Evolutionary conservation across 1,140 invertebrate genomes (phyloP).

Genomic region (Thaumatotibia leucotreta): DNA sequence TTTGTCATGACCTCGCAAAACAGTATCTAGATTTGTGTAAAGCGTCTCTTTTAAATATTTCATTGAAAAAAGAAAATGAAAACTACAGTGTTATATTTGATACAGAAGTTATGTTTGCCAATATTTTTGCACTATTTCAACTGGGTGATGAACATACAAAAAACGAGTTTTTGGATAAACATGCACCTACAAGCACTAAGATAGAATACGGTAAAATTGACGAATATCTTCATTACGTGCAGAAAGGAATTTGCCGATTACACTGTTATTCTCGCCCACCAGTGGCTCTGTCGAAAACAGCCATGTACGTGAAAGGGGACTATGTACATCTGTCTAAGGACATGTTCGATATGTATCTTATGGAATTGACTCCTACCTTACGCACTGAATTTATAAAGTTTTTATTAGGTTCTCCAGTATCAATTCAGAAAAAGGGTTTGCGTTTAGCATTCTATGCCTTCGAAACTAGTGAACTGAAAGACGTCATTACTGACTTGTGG

Average conservation of each 20-base stretch:
- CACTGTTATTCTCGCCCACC: slow-evolving; percentile 46
- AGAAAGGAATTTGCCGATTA: slow-evolving; percentile 43
- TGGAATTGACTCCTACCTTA: slow-evolving; percentile 31
- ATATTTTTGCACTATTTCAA: slow-evolving; percentile 40
- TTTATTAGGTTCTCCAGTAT: slow-evolving; percentile 40
- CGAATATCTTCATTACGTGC: slow-evolving; percentile 30
- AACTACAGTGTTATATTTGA: slow-evolving; percentile 7
- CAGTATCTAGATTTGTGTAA: slow-evolving; percentile 33
- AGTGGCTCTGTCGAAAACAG: slow-evolving; percentile 31
- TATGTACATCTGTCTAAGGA: slow-evolving; percentile 47
- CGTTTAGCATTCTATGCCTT: slow-evolving; percentile 48
- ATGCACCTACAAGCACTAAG: slow-evolving; percentile 37
- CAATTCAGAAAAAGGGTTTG: slow-evolving; percentile 53
- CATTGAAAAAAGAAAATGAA: background rate
- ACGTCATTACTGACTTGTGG: slow-evolving; percentile 39
- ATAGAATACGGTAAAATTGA: slow-evolving; percentile 35
- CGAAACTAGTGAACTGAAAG: slow-evolving; percentile 31
- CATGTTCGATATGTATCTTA: slow-evolving; percentile 40
- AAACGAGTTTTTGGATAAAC: slow-evolving; percentile 39
- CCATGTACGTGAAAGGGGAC: slow-evolving; percentile 48
- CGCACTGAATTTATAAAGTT: slow-evolving; percentile 40
- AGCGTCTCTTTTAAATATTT: slow-evolving; percentile 10
- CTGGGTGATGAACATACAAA: slow-evolving; percentile 36
- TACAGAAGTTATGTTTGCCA: background rate
- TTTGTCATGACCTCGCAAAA: slow-evolving; percentile 40